Base-by-base conservation (phyloP, 2,797 vertebrate species). In the Chaenodraco wilsoni region DNA sequence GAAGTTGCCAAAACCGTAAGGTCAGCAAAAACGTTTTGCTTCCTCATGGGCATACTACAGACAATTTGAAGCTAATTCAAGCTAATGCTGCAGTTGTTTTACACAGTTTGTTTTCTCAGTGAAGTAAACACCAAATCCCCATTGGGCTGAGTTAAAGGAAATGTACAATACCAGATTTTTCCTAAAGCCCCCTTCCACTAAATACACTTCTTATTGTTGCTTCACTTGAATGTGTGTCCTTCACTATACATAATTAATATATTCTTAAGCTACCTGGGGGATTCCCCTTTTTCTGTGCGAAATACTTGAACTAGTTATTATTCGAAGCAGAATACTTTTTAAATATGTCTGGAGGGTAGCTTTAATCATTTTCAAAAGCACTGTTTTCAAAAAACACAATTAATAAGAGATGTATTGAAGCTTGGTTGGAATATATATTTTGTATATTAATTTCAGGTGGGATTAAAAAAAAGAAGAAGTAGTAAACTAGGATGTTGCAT, bases 1-100 rank as follows among this genome's bases (percentile, higher is more conserved):
- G 74, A 80, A 74, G 74, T 51, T 52, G 13, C 0, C 1, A 7
- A 13, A 71, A 41, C 8, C 14, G 12, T n/a, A 13, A 19, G 2
- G 14, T 69, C 13, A 9, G 40, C 48, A 50, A 1, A 19, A 31
- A 54, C 2, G 0, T 1, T n/a, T 65, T 54, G 1, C 9, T 19
- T 0, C 19, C 2, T 43, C 4, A 17, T 40, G 0, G 48, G 13
- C 15, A 2, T 9, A 44, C 27, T 33, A 3, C 2, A 15, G 2
- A 43, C n/a, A 45, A 16, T 16, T 14, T 27, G 27, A 23, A 16
- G 10, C 27, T 33, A 9, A 14, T 0, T 13, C 9, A 37, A 60
- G 44, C 31, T 21, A 31, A 41, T 13, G 45, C 43, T 21, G 4
- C 15, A 12, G 1, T 14, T 9, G 2, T 17, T n/a, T 27, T 15